Evolutionary conservation across 2,888 invertebrate species (phyloP).

Genomic region (Clitarchus hookeri): DNA sequence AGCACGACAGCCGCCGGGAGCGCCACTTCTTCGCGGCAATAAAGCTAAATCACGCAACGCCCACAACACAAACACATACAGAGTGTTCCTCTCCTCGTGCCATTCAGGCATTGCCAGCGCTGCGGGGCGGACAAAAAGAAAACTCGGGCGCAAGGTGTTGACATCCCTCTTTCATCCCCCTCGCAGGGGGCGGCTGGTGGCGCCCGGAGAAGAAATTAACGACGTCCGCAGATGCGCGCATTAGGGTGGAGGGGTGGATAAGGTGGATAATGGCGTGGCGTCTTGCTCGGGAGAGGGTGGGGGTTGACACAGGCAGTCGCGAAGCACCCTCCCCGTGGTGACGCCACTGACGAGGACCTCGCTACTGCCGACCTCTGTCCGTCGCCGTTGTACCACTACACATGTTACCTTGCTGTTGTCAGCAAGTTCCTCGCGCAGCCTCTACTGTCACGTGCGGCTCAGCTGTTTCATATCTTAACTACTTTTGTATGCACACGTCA

Average conservation of each 20-base stretch:
- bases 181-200: not conserved
- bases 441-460: no score
- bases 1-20: slow-evolving; percentile 6
- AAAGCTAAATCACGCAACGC: not conserved
- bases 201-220: not conserved
- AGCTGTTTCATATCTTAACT: no score
- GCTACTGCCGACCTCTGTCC: not conserved
- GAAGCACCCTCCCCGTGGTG: not conserved
- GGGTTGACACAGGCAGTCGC: not conserved
- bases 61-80: not conserved
- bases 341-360: not conserved
- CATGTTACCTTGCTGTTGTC: no score
- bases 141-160: slow-evolving; percentile 14
- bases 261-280: not conserved
- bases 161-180: not conserved
- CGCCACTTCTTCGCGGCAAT: slow-evolving; percentile 10
- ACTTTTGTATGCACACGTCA: no score
- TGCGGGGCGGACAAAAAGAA: slow-evolving; percentile 5
- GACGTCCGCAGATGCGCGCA: slow-evolving; percentile 14
- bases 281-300: not conserved
- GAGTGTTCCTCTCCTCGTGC: not conserved
- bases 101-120: not conserved
- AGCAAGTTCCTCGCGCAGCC: no score
- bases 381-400: no score
- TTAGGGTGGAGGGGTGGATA: not conserved